phyloP scores from a whole-genome alignment of 2,888 invertebrate genomes.

The Drosophila subsilvestris region DNA sequence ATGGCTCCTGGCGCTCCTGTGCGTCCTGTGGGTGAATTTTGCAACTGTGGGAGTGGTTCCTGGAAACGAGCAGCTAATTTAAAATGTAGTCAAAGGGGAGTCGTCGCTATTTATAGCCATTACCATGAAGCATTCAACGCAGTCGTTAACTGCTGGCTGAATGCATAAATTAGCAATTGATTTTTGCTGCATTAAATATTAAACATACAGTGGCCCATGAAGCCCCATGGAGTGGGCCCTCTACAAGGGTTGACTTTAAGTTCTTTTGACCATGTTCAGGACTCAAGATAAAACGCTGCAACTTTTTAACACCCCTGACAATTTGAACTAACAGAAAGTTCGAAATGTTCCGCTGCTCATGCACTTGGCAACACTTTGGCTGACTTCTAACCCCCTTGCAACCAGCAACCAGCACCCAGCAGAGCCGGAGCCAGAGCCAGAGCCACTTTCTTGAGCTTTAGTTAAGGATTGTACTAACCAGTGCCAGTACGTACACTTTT shows the following conservation, averaged over 20 bases:
- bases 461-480: conserved; percentile 53
- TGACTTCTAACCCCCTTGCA: conserved; percentile 4
- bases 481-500: conserved; percentile 41
- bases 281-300: conserved; percentile 40
- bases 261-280: conserved; percentile 27
- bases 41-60: conserved; percentile 15
- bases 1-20: conserved; percentile 21
- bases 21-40: neutral
- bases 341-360: conserved; percentile 60
- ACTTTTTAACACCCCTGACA: conserved; percentile 55
- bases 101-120: conserved; percentile 54
- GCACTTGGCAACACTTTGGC: conserved; percentile 53
- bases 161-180: conserved; percentile 52
- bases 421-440: neutral
- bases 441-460: conserved; percentile 48
- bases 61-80: conserved; percentile 62
- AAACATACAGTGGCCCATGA: conserved; percentile 18
- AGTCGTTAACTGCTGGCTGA: conserved; percentile 42
- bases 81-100: conserved; percentile 50
- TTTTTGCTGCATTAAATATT: conserved; percentile 61
- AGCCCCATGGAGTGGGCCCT: neutral
- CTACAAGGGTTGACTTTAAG: conserved; percentile 28
- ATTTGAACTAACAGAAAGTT: conserved; percentile 52
- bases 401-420: neutral
- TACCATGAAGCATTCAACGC: conserved; percentile 33